Evolutionary conservation across 2,113 vertebrate species (phyloP).

Genomic region (Chaetops frenatus): DNA sequence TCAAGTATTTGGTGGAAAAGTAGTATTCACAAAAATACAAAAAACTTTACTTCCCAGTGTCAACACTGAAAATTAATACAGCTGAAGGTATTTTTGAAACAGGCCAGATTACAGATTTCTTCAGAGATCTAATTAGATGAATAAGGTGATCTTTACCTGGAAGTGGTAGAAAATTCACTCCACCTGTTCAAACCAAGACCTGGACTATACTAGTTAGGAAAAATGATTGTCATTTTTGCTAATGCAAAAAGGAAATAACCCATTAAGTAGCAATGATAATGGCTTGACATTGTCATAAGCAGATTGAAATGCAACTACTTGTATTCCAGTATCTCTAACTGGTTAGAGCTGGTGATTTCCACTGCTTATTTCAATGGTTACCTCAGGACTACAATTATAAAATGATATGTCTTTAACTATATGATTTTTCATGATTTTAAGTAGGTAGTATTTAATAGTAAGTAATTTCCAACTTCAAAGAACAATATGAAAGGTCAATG

Average conservation of each 20-base stretch:
- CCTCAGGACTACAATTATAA: background rate
- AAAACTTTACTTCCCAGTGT: background rate
- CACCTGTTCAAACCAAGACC: background rate
- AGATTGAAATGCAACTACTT: background rate
- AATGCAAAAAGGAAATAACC: background rate
- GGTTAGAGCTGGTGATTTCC: background rate
- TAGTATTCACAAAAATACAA: background rate
- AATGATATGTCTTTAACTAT: background rate
- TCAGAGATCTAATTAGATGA: background rate
- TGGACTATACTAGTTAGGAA: background rate
- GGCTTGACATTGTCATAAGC: background rate
- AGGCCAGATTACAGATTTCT: background rate
- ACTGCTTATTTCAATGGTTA: background rate
- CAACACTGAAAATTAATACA: background rate
- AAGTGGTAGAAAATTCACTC: background rate
- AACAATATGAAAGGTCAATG: background rate
- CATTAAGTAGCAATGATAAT: background rate
- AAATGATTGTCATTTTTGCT: background rate
- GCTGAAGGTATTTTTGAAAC: background rate
- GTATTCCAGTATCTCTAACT: background rate
- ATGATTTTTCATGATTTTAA: background rate
- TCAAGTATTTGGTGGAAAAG: background rate
- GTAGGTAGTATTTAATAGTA: background rate
- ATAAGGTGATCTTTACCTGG: background rate
- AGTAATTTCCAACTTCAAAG: background rate